Evolutionary conservation across 1,140 invertebrate species (phyloP).

Genomic region (Neodiprion lecontei): DNA sequence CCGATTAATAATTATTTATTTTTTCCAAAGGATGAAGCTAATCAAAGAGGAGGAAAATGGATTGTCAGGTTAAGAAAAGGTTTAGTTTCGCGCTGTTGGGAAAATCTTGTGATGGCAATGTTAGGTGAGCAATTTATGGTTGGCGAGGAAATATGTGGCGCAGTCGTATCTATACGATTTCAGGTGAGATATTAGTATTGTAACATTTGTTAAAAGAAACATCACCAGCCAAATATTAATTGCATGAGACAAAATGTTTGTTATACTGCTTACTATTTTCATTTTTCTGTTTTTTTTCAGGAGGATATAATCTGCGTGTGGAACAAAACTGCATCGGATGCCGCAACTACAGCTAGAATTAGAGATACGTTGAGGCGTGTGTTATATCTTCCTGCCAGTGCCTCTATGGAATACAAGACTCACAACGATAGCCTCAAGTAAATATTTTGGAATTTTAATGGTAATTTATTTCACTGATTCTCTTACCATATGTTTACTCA

Average conservation of each 20-base stretch:
- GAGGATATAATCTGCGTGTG: conserved; percentile 98
- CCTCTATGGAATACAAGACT: conserved; percentile 96
- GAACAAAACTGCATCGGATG: conserved; percentile 94
- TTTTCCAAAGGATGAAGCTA: conserved; percentile 79
- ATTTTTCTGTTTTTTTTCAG: conserved; percentile 57
- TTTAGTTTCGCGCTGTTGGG: conserved; percentile 95
- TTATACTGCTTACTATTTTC: neutral
- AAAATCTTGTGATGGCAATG: conserved; percentile 98
- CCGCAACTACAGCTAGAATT: conserved; percentile 85
- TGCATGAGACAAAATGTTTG: neutral
- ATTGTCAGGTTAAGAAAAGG: conserved; percentile 94
- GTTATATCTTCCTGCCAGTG: conserved; percentile 90
- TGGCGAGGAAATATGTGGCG: conserved; percentile 97
- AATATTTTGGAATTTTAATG: conserved; percentile 9
- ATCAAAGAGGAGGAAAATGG: conserved; percentile 97
- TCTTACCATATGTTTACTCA: neutral
- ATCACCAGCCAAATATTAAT: neutral
- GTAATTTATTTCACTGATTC: neutral
- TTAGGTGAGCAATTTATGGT: conserved; percentile 99
- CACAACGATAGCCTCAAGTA: conserved; percentile 83
- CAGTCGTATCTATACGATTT: conserved; percentile 93
- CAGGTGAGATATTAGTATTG: conserved; percentile 67
- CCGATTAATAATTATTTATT: neutral
- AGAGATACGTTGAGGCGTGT: conserved; percentile 93
- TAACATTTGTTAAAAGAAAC: conserved; percentile 11